Percentiles rank a stretch among this genome's conserved stretches.
Evolutionary conservation across 1,140 invertebrate genomes (phyloP).

Genomic region (Archivesica marissinica): DNA sequence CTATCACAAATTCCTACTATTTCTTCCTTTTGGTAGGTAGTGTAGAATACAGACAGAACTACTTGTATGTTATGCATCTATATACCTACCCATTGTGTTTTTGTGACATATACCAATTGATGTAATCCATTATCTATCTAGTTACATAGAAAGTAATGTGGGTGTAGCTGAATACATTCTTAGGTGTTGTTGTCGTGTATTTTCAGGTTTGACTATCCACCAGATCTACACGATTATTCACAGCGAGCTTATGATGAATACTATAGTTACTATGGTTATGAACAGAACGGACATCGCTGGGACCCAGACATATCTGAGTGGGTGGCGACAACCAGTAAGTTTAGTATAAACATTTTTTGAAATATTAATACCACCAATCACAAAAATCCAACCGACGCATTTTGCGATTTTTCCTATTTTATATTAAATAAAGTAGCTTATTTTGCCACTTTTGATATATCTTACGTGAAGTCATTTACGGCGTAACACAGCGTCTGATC

Average conservation of each 20-base stretch:
- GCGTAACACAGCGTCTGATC: no score
- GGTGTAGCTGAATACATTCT: not conserved
- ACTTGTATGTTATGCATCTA: not conserved
- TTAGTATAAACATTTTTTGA: no score
- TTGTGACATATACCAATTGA: not conserved
- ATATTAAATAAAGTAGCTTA: not conserved
- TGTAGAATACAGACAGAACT: no score
- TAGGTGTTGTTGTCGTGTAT: not conserved
- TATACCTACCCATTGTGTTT: not conserved
- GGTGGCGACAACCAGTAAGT: constrained; percentile 53
- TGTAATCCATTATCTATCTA: no score
- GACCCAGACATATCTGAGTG: constrained; percentile 52
- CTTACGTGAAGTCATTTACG: not conserved
- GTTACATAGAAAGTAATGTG: not conserved
- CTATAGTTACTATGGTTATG: constrained; percentile 57
- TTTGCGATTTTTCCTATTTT: no score
- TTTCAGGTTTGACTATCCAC: constrained; percentile 60
- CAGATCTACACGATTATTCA: constrained; percentile 55
- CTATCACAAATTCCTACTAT: no score
- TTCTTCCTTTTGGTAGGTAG: no score
- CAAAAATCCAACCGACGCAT: no score
- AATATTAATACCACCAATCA: no score
- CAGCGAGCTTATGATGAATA: constrained; percentile 38
- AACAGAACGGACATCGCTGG: constrained; percentile 53
- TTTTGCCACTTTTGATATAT: not conserved